Evolutionary conservation across 2,113 vertebrate species (phyloP).

Genomic region (Zosterops pallidus): DNA sequence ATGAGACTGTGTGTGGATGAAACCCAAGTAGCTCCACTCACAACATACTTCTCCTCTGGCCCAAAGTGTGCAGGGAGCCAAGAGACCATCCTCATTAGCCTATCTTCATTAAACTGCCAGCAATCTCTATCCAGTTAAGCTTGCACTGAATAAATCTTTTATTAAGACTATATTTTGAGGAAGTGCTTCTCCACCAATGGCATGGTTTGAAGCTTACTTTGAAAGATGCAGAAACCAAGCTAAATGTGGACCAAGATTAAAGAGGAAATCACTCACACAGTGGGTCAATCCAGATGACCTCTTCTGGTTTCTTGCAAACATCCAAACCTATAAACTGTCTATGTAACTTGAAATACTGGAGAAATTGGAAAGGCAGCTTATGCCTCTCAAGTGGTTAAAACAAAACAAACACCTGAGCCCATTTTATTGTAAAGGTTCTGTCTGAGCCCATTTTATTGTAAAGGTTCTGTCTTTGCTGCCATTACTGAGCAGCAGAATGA

Average conservation of each 20-base stretch:
- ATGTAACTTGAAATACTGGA: background rate
- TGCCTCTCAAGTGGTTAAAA: background rate
- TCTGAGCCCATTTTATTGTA: background rate
- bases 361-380: background rate
- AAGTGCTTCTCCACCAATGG: background rate
- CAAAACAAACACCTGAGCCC: background rate
- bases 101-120: background rate
- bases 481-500: background rate
- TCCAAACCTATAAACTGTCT: background rate
- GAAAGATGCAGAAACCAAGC: background rate
- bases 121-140: background rate
- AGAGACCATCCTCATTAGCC: background rate
- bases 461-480: background rate
- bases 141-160: background rate
- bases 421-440: background rate
- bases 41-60: fast-evolving
- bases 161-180: background rate
- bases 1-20: background rate
- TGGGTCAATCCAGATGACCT: background rate
- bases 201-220: background rate
- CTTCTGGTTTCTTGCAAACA: background rate
- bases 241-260: background rate
- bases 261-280: background rate
- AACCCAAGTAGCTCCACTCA: background rate
- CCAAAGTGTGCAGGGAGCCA: background rate